Evolutionary conservation across 1,140 invertebrate genomes (phyloP), one percentile per base, ranked within the genome.

Genomic region (Drosophila chauvacae): DNA sequence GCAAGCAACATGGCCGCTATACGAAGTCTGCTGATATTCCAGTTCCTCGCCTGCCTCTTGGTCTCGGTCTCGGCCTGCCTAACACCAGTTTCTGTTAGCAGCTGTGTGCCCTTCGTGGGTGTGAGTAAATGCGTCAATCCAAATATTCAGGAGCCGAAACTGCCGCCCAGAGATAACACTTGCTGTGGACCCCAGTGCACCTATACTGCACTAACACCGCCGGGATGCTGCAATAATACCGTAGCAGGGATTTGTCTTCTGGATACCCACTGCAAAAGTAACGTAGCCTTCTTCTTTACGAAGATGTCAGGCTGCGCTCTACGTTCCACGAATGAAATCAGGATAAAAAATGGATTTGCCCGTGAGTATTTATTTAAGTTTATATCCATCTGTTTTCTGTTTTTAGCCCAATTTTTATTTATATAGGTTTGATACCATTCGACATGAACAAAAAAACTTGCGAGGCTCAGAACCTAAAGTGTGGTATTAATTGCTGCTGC

Each of bases 401-500:
- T 10, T 35, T 16, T 37, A 18, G 2, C 1, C 0, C 3, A 11
- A 37, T 33, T 37, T 23, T 3, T 57, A 18, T 37, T 18, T 30
- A 10, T 4, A 1, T 33, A 77, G 73, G 47, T 7, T 28, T 77
- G 10, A 3, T 77, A 4, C 2, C 35, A 13, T 61, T 77, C 20
- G 0, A 16, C 0, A 28, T 3, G 7, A 5, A 3, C 2, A 4
- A 50, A n/a, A 1, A 5, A 4, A 11, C 5, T 4, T 77, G 74
- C n/a, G 6, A 56, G 1, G 20, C 11, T 30, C 26, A 26, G 14
- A 77, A 77, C 1, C 23, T 0, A 0, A 77, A 60, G 20, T 68
- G 73, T 26, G 72, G 74, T 16, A 7, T 59, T 9, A 77, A 77
- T 20, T 77, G 74, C 42, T 77, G 74, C 37, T 77, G 74, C 26